Conservation (phyloP, 2,113 vertebrate genomes). For the Neopipo cinnamomea region DNA sequence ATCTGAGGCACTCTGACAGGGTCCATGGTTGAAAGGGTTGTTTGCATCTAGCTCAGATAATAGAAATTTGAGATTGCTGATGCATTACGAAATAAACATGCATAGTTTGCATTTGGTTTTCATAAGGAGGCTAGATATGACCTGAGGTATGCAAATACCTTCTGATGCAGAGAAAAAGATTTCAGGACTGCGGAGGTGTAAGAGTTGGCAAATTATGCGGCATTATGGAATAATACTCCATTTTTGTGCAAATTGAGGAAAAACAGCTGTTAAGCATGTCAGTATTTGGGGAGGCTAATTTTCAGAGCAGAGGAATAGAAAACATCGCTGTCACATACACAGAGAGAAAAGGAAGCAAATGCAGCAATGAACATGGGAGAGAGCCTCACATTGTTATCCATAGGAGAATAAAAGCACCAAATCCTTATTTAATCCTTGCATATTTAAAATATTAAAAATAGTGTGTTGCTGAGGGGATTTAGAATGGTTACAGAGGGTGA, state of each 20-base stretch:
- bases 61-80: background rate
- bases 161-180: constrained; percentile 8
- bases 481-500: background rate
- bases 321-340: background rate
- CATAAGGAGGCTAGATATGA: background rate
- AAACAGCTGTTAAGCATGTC: constrained; percentile 15
- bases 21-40: background rate
- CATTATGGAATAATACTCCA: constrained; percentile 14
- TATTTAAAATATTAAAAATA: constrained; percentile 64
- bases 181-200: background rate
- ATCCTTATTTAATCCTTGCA: constrained; percentile 56
- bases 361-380: background rate
- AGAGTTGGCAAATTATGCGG: background rate
- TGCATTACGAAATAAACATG: background rate
- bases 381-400: background rate
- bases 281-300: constrained; percentile 22
- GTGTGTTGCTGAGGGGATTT: constrained; percentile 26
- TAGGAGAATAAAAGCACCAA: constrained; percentile 33
- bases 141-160: constrained; percentile 19
- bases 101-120: background rate
- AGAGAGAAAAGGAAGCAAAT: background rate
- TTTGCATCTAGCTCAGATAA: background rate
- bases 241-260: constrained; percentile 38
- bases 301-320: constrained; percentile 29
- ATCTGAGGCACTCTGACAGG: background rate